phyloP scores from a whole-genome alignment of 53 echinoderm and acorn worm genomes.

The Echinometra lucunter region DNA sequence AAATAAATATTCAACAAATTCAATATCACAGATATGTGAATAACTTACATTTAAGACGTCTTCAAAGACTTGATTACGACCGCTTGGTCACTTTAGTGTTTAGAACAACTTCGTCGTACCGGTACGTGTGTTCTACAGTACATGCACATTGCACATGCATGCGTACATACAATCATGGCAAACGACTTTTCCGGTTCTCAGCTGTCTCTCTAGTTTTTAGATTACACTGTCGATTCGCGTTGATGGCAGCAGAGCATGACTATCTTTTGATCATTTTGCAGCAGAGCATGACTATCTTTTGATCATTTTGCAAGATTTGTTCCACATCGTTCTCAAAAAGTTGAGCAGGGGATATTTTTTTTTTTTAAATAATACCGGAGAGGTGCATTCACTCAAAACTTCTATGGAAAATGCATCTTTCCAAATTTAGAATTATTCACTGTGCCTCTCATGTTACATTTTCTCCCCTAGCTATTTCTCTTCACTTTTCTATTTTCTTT shows the following conservation, averaged over 20 bases:
- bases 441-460: too few species aligned
- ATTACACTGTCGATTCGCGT: background rate
- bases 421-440: too few species aligned
- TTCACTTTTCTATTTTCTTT: too few species aligned
- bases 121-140: too few species aligned
- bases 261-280: background rate
- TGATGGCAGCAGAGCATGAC: constrained; percentile 33
- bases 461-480: too few species aligned
- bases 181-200: background rate
- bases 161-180: too few species aligned
- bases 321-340: background rate
- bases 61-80: background rate
- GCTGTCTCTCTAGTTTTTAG: background rate
- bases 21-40: background rate
- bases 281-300: background rate
- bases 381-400: too few species aligned
- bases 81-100: background rate
- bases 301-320: background rate
- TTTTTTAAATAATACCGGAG: too few species aligned
- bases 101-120: too few species aligned
- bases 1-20: background rate
- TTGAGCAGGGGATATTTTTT: background rate
- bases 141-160: too few species aligned
- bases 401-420: too few species aligned
- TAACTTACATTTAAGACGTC: constrained; percentile 19